Evolutionary conservation across 2,797 vertebrate genomes (phyloP), one percentile per base, ranked within the genome.

Genomic region (Liparis tanakae): DNA sequence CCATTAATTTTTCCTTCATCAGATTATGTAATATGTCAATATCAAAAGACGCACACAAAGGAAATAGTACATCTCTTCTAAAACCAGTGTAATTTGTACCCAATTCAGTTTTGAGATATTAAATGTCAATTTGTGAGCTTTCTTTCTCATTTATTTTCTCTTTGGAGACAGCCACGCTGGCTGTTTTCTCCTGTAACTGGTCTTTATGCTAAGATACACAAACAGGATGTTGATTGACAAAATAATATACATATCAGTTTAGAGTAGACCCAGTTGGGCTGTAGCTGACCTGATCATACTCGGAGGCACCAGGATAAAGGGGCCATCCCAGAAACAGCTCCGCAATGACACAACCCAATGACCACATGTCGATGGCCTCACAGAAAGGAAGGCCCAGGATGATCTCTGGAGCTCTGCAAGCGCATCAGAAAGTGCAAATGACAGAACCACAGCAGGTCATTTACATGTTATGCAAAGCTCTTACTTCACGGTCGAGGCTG

Each of bases 311-410:
- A 1, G 98, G 98, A 84, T 99, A 99, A 18, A 99, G 95, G 33
- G 98, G 98, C 98, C 98, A 99, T 37, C 98, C 98, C 85, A 99
- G 90, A 68, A 99, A 99, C 74, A 99, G 94, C 85, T 99, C 98
- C 3, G 98, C 98, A 51, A 99, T 99, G 82, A 99, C 98, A 78
- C 98, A 99, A 72, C 98, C 98, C 92, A 99, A 72, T 0, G 98
- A 99, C 98, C 98, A 99, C 98, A 99, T 99, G 91, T 99, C 98
- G 81, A 99, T 99, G 37, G 98, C 98, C 91, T 99, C 98, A 70
- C 97, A 98, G 94, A 99, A 99, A 0, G 97, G 97, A 58, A 99
- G 94, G 10, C 98, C 98, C 90, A 99, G 95, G 22, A 99, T 98
- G 85, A 99, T 99, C 93, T 99, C 98, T n/a, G 98, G 98, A 77